Percentiles rank a stretch among this genome's conserved stretches.
These are phyloP conservation scores for Odiellus spinosus DNA, from an alignment of 2,888 invertebrate genomes.

Conservation along the genomic window DNA sequence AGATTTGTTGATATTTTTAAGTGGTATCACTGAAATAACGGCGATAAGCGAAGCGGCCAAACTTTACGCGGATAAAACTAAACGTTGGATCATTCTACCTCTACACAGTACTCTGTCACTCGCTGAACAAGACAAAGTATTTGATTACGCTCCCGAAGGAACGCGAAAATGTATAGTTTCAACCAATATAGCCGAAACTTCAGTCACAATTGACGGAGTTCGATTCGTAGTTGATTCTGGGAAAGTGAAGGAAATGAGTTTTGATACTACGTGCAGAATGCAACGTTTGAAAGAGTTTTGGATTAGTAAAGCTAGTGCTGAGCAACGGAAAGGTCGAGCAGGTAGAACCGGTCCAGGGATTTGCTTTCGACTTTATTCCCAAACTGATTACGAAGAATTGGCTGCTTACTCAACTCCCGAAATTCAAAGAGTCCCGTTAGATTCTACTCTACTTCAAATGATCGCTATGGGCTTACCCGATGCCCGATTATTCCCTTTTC, in stretches of 20 bases:
- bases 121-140: constrained; percentile 89
- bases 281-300: constrained; percentile 82
- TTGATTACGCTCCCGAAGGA: constrained; percentile 86
- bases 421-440: constrained; percentile 81
- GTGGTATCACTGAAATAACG: constrained; percentile 83
- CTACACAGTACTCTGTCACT: constrained; percentile 83
- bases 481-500: constrained; percentile 78
- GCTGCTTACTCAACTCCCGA: constrained; percentile 79
- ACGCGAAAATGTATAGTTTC: constrained; percentile 91
- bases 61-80: constrained; percentile 56
- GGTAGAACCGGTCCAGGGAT: constrained; percentile 67
- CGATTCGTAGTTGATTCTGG: constrained; percentile 95
- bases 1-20: constrained; percentile 84
- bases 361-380: constrained; percentile 76
- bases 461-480: constrained; percentile 82
- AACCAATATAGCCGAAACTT: constrained; percentile 97
- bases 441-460: constrained; percentile 80
- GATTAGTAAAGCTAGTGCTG: constrained; percentile 94
- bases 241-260: constrained; percentile 94
- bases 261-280: constrained; percentile 75
- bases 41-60: constrained; percentile 68
- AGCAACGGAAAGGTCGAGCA: constrained; percentile 88
- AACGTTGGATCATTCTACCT: constrained; percentile 80
- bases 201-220: constrained; percentile 94
- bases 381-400: constrained; percentile 59